These are phyloP conservation scores for Sebastes matsubarae DNA, from an alignment of 2,797 vertebrate species.

Conservation along the genomic window DNA sequence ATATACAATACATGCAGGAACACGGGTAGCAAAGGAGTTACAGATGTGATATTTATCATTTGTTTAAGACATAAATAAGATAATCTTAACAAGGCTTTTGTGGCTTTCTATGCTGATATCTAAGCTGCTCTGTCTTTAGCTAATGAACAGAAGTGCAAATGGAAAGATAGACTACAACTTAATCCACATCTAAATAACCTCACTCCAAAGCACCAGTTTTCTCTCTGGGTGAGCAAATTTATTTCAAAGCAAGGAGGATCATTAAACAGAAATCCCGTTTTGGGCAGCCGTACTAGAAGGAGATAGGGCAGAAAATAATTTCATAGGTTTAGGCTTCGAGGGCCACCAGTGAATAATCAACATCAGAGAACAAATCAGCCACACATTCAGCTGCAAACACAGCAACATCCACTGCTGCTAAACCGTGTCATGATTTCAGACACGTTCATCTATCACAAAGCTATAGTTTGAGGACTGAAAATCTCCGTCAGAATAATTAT, in stretches of 20 bases:
- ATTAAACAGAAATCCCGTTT: conserved; percentile 61
- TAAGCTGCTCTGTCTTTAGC: conserved; percentile 13
- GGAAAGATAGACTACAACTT: conserved; percentile 15
- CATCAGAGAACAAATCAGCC: conserved; percentile 62
- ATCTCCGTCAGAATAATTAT: conserved; percentile 77
- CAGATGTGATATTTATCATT: conserved; percentile 33
- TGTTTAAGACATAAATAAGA: conserved; percentile 5
- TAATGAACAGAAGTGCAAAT: conserved; percentile 49
- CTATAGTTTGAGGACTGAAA: conserved; percentile 67
- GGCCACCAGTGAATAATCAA: conserved; percentile 67
- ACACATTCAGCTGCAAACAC: conserved; percentile 55
- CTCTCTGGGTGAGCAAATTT: conserved; percentile 40
- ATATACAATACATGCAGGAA: conserved; percentile 46
- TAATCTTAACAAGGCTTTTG: not conserved
- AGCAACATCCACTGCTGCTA: conserved; percentile 53
- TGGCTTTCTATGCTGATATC: conserved; percentile 6
- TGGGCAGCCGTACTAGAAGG: conserved; percentile 27
- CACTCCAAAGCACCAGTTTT: conserved; percentile 33
- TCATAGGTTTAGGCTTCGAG: conserved; percentile 49
- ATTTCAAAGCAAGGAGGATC: conserved; percentile 54
- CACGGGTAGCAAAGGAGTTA: conserved; percentile 16
- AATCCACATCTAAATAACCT: conserved; percentile 49
- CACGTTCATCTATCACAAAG: conserved; percentile 72
- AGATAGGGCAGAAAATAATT: conserved; percentile 59
- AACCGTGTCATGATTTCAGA: conserved; percentile 69